Evolutionary conservation across 2,113 vertebrate species (phyloP), one percentile per base, ranked within the genome.

Genomic region (Pterocles orientalis): DNA sequence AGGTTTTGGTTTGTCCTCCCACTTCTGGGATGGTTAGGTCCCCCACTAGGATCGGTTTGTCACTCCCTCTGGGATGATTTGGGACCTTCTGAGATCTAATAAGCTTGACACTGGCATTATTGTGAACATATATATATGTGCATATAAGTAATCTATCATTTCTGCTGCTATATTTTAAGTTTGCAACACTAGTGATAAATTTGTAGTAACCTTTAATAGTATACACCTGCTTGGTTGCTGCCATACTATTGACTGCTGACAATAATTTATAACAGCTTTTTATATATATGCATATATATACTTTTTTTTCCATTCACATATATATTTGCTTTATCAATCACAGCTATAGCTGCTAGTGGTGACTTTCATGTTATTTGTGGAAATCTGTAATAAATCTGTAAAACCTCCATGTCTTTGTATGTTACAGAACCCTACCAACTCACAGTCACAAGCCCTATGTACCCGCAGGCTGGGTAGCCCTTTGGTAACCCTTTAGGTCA

Each of bases 321-420:
- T 36, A 34, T 25, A 48, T 50, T 31, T 5, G 2, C 24, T 29
- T 70, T 82, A 69, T 29, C 25, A 80, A n/a, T 60, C 20, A 64
- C 2, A 73, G 9, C 7, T 65, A 34, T 7, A 79, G 24, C 26
- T 94, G 26, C 36, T 50, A 66, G n/a, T 15, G 17, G 4, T 45
- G 24, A 54, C 53, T 88, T 73, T 39, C 48, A 14, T 20, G 1
- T 5, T 23, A 62, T 56, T 61, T 71, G 15, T 31, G 43, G 19
- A 28, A 60, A 60, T 69, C 4, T 28, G 28, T 33, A 93, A 31
- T n/a, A 62, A 36, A 36, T 36, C 36, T 36, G 36, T 36, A 86
- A 77, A 33, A 3, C 0, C 23, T 71, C 12, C 1, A 0, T 18
- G 25, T 14, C 26, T 14, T 23, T 18, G 6, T 43, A 9, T 19